phyloP scores from a whole-genome alignment of 2,888 invertebrate species.

The Caenorhabditis japonica region DNA sequence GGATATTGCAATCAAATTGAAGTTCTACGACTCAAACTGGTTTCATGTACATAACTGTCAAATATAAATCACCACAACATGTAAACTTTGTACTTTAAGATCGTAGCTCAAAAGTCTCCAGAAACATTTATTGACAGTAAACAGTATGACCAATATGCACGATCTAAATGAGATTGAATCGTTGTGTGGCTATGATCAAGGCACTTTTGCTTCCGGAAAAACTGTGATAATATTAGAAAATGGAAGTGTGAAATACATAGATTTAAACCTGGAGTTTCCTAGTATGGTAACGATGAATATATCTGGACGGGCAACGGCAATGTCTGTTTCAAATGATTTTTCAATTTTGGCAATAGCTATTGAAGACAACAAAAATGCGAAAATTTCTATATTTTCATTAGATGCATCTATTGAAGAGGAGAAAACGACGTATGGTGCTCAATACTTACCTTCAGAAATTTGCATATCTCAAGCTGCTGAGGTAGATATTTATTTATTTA shows the following conservation, averaged over 20 bases:
- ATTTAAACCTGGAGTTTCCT: conserved; percentile 15
- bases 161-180: conserved; percentile 44
- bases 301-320: conserved; percentile 32
- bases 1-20: conserved; percentile 48
- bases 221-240: conserved; percentile 38
- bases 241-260: conserved; percentile 32
- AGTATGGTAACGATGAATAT: conserved; percentile 22
- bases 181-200: conserved; percentile 45
- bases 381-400: conserved; percentile 39
- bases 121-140: conserved; percentile 57
- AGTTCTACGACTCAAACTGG: conserved; percentile 54
- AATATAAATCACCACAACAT: neutral
- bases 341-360: conserved; percentile 35
- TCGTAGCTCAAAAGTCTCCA: conserved; percentile 44
- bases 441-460: conserved; percentile 30
- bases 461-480: conserved; percentile 55
- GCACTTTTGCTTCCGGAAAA: conserved; percentile 30
- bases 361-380: conserved; percentile 53
- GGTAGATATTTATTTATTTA: conserved; percentile 8
- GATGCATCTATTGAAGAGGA: conserved; percentile 39
- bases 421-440: conserved; percentile 26
- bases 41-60: conserved; percentile 36
- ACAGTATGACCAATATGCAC: conserved; percentile 63
- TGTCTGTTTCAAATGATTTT: conserved; percentile 50
- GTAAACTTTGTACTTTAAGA: conserved; percentile 42